phyloP scores from a whole-genome alignment of 2,888 invertebrate species.

The Cosmia trapezina region DNA sequence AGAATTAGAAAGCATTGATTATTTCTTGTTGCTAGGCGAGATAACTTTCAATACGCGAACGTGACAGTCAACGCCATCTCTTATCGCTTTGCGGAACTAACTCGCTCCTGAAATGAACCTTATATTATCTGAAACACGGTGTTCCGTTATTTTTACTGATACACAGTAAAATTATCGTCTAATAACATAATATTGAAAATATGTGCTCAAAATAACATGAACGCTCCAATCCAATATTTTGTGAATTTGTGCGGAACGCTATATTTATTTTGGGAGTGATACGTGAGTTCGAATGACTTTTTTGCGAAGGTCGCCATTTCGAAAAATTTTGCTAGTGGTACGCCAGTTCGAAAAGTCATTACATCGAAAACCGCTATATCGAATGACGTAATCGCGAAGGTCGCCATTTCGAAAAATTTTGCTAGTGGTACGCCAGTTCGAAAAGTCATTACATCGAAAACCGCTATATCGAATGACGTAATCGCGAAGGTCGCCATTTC shows the following conservation, averaged over 20 bases:
- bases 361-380: too few species aligned
- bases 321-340: too few species aligned
- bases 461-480: too few species aligned
- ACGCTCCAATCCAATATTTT: slow-evolving; percentile 6
- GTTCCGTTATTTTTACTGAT: slow-evolving; percentile 54
- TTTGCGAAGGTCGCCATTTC: too few species aligned
- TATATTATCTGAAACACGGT: slow-evolving; percentile 40
- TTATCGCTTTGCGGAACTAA: slow-evolving; percentile 55
- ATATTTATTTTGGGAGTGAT: slow-evolving; percentile 19
- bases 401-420: too few species aligned
- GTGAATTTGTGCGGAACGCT: slow-evolving; percentile 31
- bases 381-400: too few species aligned
- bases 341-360: too few species aligned
- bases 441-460: too few species aligned
- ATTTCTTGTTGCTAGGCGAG: slow-evolving; percentile 67
- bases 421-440: too few species aligned
- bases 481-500: too few species aligned
- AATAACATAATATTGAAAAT: slow-evolving; percentile 33
- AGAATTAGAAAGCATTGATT: slow-evolving; percentile 60
- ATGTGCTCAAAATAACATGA: slow-evolving; percentile 24
- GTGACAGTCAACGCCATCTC: slow-evolving; percentile 75
- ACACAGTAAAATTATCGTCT: slow-evolving; percentile 41
- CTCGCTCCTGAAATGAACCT: slow-evolving; percentile 32
- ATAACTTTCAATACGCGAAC: slow-evolving; percentile 16
- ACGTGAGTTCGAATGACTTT: too few species aligned